These are phyloP conservation scores for Rhynchotus rufescens DNA, from an alignment of 2,797 vertebrate genomes.

Conservation along the genomic window DNA sequence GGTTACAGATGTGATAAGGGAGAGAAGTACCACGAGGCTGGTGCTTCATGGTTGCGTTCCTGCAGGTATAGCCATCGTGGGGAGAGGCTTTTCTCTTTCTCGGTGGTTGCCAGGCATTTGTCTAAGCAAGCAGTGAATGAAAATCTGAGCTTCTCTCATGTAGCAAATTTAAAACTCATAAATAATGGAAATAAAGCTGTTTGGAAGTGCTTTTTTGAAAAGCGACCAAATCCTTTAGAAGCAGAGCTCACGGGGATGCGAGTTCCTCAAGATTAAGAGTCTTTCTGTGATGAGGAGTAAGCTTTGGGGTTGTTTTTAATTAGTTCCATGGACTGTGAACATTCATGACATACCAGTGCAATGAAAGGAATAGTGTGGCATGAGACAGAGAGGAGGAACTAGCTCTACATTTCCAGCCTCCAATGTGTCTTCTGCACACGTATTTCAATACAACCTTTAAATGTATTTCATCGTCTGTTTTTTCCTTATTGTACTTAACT, in stretches of 20 bases:
- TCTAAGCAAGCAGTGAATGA: neutral
- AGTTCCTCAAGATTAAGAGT: neutral
- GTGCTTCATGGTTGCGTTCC: neutral
- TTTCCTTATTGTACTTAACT: slow-evolving; percentile 55
- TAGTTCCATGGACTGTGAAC: neutral
- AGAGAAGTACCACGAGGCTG: neutral
- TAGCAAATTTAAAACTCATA: neutral
- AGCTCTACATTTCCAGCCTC: neutral
- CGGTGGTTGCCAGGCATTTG: neutral
- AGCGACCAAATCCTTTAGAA: neutral
- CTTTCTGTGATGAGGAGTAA: neutral
- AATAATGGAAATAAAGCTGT: neutral
- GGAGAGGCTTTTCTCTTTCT: neutral
- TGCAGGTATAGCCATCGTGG: neutral
- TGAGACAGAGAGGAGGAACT: neutral
- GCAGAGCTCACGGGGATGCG: neutral
- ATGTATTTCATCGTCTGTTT: slow-evolving; percentile 34
- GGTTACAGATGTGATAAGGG: neutral
- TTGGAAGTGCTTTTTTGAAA: neutral
- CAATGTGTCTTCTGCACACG: neutral
- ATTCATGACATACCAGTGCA: neutral
- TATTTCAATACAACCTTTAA: slow-evolving; percentile 6
- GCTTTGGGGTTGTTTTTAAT: neutral
- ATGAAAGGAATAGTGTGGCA: neutral
- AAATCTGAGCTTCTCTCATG: neutral